Base-by-base conservation (phyloP, 2,113 vertebrate genomes). In the Pollachius pollachius region DNA sequence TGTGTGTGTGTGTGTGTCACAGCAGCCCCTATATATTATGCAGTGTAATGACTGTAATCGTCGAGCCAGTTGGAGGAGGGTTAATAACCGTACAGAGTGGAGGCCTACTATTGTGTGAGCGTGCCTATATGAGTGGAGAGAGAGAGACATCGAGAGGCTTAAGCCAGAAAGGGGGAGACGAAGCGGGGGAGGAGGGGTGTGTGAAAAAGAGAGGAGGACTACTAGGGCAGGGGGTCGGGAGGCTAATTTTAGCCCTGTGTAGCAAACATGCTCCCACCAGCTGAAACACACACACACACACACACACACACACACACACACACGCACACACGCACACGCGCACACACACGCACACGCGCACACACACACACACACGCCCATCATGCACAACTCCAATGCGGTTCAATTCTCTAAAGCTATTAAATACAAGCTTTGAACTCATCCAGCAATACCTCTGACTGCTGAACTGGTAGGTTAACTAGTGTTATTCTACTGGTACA, bases 41-140 rank as follows among this genome's bases (percentile, higher is more conserved):
- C 77, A 79, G 84, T 84, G 84, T 84, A 88, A 90, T 89, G 81
- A 89, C 87, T 87, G 77, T 88, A 88, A 90, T 90, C 86, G 84
- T 74, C 78, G 72, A 61, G 65, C 85, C 78, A 81, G 74, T 81
- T 78, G 89, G 89, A 76, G 89, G 89, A 90, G 84, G 41, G 85
- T 82, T 87, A 89, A 89, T 88, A 72, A 86, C 64, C 68, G 84
- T 34, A 15, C 37, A 18, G 41, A 18, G 63, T 52, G 63, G 48
- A 4, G 37, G 34, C 41, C 30, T 64, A 17, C 18, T 25, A 3
- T 4, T 64, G 62, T 37, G 25, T 37, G 15, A 15, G 62, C 34
- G 27, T n/a, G 62, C 27, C 23, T 16, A 27, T 34, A 15, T 63
- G 16, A 16, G 56, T 34, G 58, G 21, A 15, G 21, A 62, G 60